Evolutionary conservation across 2,888 invertebrate species (phyloP), one percentile per base, ranked within the genome.

Genomic region (Therioaphis trifolii): DNA sequence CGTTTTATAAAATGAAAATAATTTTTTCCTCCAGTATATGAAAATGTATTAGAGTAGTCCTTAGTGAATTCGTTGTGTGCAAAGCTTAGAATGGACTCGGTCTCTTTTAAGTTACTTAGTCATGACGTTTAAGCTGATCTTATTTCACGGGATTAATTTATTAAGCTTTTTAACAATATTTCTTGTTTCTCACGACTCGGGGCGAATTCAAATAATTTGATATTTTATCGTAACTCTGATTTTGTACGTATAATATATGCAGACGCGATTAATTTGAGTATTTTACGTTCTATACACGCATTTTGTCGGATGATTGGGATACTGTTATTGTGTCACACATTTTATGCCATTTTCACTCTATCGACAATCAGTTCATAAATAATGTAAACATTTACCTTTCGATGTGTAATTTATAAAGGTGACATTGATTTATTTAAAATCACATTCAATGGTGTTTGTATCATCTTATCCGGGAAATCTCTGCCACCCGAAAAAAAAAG

Each of bases 361-460:
- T 15, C n/a, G n/a, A n/a, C n/a, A n/a, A 52, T 14, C 14, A 21
- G 35, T 52, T 58, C 24, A 1, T 58, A 11, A 21, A 35, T 35
- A 40, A 55, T 74, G 11, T 21, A 24, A 58, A 58, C 58, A 21
- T 21, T 21, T 58, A 43, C 14, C 27, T 21, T 77, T 49, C 63
- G 0, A 63, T 4, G 46, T 14, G 46, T 63, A 63, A 63, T 66
- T 49, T 49, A 66, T 29, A 29, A 21, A 18, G 21, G 29, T 1
- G n/a, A 46, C 29, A 63, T 29, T 76, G n/a, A 76, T 9, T 46
- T 58, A 63, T 77, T 66, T 35, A 11, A 77, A 77, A 77, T 46
- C n/a, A 46, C 29, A 76, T 29, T n/a, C 63, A 29, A 49, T 21
- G 15, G 21, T 66, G 15, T 49, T 49, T 71, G 27, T 69, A 24